Evolutionary conservation across 2,797 vertebrate genomes (phyloP), one percentile per base, ranked within the genome.

Genomic region (Gambusia yucatana): DNA sequence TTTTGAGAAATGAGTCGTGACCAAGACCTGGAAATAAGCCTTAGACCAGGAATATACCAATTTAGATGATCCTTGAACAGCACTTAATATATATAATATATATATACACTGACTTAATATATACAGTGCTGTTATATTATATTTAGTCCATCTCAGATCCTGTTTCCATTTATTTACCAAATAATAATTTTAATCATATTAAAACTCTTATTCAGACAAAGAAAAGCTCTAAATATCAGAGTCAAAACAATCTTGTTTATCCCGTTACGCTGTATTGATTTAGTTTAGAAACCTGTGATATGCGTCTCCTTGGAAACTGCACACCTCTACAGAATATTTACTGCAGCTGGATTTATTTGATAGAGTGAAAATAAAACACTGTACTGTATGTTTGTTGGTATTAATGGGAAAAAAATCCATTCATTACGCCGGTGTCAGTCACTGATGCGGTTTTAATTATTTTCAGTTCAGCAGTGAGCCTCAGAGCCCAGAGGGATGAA

Each of bases 401-500:
- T 65, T 77, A 73, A 50, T 57, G 43, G 61, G 39, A n/a, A 46
- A 65, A 55, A 33, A 72, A 22, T 72, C 7, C 46, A 71, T 75
- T 47, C 47, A 55, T 74, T 69, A 43, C 39, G 10, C 30, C 30
- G 22, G 36, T 46, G 72, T 52, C 71, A 79, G 57, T 79, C 71
- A 30, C 72, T 74, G 77, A 73, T 79, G 59, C 28, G 46, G 50
- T 50, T 78, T 73, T 78, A 78, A 79, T 73, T 67, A 72, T 79
- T 79, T 65, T 67, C 59, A 43, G 59, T 73, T 9, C 71, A 52
- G 46, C 46, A 41, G 8, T 72, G 44, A 72, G 59, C 59, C 33
- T n/a, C 9, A 0, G 57, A 28, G 59, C 80, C 73, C 76, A 25
- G 30, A 75, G 43, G 63, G 48, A 82, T 59, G 33, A 71, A 61